phyloP scores from a whole-genome alignment of 1,140 invertebrate species.

The Thalassaphorura encarpata region DNA sequence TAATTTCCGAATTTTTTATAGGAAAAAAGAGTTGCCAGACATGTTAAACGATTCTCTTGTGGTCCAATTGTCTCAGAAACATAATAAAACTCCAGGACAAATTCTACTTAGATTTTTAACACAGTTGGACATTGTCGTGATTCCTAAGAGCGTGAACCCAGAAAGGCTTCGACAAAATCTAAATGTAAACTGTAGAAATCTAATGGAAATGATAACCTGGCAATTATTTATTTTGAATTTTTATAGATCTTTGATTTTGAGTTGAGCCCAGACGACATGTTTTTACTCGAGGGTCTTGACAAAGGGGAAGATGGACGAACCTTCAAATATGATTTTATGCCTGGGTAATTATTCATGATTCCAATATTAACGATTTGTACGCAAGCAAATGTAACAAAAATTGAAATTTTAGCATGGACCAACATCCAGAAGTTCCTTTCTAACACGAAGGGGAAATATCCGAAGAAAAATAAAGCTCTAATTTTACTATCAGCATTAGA shows the following conservation, averaged over 20 bases:
- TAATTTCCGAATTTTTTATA: background rate
- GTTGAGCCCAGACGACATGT: slow-evolving; percentile 44
- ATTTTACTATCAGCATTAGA: no score
- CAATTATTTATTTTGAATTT: background rate
- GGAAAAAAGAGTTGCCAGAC: slow-evolving; percentile 12
- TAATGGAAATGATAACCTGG: background rate
- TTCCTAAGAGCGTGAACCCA: slow-evolving; percentile 68
- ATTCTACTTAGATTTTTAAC: slow-evolving; percentile 39
- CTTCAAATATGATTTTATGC: no score
- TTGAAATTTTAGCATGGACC: no score
- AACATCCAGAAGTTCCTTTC: no score
- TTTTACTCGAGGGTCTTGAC: slow-evolving; percentile 45
- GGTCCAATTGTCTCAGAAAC: slow-evolving; percentile 34
- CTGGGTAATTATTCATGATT: no score
- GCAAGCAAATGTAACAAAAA: no score
- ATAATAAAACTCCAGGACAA: slow-evolving; percentile 37
- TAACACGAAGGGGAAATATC: no score
- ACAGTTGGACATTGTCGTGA: slow-evolving; percentile 37
- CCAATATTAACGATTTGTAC: no score
- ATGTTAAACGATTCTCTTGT: slow-evolving; percentile 36
- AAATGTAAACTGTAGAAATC: slow-evolving; percentile 23
- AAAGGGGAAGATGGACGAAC: slow-evolving; percentile 47
- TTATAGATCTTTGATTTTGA: slow-evolving; percentile 49
- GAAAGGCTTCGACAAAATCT: slow-evolving; percentile 56
- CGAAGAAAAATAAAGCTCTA: no score